These are phyloP conservation scores for Cerastis leucographa DNA, from an alignment of 2,888 invertebrate genomes.

Conservation along the genomic window DNA sequence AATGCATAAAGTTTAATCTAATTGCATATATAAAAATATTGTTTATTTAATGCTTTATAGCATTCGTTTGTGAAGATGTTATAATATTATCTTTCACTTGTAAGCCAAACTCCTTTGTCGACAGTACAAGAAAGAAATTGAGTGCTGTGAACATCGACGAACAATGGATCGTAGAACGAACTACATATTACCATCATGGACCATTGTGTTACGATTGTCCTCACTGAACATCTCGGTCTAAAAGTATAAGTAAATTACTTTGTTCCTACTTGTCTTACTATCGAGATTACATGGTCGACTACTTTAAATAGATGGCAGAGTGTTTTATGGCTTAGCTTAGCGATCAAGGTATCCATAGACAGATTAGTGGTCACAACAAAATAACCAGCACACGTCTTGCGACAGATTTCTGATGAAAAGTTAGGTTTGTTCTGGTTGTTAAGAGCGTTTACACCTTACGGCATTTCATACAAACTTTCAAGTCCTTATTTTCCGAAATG, in stretches of 20 bases:
- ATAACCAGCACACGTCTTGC: neutral
- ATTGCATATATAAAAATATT: too few species aligned
- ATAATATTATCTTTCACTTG: neutral
- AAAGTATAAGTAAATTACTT: conserved; percentile 46
- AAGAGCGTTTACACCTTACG: too few species aligned
- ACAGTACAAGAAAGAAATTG: conserved; percentile 54
- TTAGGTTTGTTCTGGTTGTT: too few species aligned
- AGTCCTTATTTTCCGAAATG: too few species aligned
- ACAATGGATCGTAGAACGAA: conserved; percentile 76
- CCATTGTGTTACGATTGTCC: conserved; percentile 75
- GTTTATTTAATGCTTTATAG: neutral
- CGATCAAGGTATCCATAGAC: neutral
- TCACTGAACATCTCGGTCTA: conserved; percentile 65
- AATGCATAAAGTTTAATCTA: too few species aligned
- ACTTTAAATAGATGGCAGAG: conserved; percentile 4
- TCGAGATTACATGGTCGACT: conserved; percentile 28
- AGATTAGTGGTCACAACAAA: neutral
- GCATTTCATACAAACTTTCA: too few species aligned
- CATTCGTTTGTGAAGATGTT: neutral
- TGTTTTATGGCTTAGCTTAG: conserved; percentile 8
- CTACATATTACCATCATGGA: conserved; percentile 76
- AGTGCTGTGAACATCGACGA: conserved; percentile 64
- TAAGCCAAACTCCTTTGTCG: conserved; percentile 15
- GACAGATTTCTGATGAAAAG: neutral
- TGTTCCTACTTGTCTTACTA: conserved; percentile 43